Evolutionary conservation across 2,797 vertebrate species (phyloP), one percentile per base, ranked within the genome.

Genomic region (Characodon lateralis): DNA sequence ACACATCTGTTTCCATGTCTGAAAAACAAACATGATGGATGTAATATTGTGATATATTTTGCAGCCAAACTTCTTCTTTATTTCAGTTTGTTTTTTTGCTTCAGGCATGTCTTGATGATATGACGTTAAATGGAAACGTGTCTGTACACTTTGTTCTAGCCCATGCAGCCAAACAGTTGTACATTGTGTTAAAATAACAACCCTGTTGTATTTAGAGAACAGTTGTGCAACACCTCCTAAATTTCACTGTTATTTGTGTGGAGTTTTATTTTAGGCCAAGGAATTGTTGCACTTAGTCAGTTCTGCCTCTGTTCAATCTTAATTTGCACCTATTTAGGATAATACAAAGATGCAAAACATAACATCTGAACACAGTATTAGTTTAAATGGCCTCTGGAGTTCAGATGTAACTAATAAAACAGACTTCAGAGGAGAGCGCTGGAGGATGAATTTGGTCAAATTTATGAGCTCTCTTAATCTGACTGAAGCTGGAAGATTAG

Each of bases 401-500:
- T n/a, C 9, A 71, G 46, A 43, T 56, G 35, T 63, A 18, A 24
- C 28, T 61, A 71, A 72, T 46, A 13, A 69, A 78, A 56, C 22
- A 58, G 28, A 77, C 3, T 63, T 76, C 73, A 65, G 68, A 66
- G 46, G 8, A 78, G 77, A 39, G 58, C 16, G 71, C 28, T 66
- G 16, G 69, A 72, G 51, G 58, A 78, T 69, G 61, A 80, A 56
- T 24, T 53, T 76, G n/a, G 65, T 70, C 14, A 35, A 80, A 70
- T 80, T 73, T 73, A 76, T 56, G 22, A 28, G 80, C 70, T 80
- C n/a, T 77, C 46, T 83, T 71, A 69, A 82, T 89, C 74, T 77
- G 71, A 78, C 66, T 73, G 13, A 9, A 80, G 71, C 71, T 63
- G 55, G 69, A 48, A 86, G 73, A 79, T 79, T 73, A 74, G 55